Evolutionary conservation across 1,140 invertebrate genomes (phyloP), one percentile per base, ranked within the genome.

Genomic region (Drosophila lacteicornis): DNA sequence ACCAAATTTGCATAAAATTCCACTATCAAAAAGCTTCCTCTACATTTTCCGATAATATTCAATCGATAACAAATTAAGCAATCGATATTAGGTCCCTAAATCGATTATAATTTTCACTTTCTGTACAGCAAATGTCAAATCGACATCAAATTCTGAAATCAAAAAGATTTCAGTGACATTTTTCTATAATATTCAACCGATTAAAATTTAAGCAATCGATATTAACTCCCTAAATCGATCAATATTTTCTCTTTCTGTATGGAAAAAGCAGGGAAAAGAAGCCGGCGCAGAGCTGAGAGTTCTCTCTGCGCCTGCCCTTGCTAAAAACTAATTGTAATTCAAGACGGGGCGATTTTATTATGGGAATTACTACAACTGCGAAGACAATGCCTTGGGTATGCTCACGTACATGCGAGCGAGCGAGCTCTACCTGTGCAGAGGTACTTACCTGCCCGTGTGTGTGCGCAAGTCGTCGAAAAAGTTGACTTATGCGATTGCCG

Each of bases 331-430:
- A 92, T 92, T 92, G 91, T 91, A 92, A 92, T 92, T 92, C 91
- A 91, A 92, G 84, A 92, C 91, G 91, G 82, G 87, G 87, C 91
- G 84, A 92, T 92, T 92, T 92, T 92, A 92, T 92, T 92, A 92
- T 88, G 85, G 85, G 85, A 88, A 90, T 88, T 88, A 88, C 85
- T 85, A 90, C 85, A 85, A 88, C 79, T 81, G 70, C 70, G 33
- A 59, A 75, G 71, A 80, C 82, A 85, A 74, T 78, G 82, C 68
- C 36, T 58, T 61, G 60, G 43, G 70, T 75, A 75, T 76, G 51
- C 58, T 47, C 58, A 65, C 63, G 77, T 79, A 42, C 36, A 56
- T 13, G 6, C 40, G 56, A 36, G 60, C 49, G 45, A 53, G 43
- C 27, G 27, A 61, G 43, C 22, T 55, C 47, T 55, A 62, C 33